A percentile compares a stretch with the other conserved stretches of the same genome.
Conservation (phyloP, 2,113 vertebrate species). For the Variabilichromis moorii region DNA sequence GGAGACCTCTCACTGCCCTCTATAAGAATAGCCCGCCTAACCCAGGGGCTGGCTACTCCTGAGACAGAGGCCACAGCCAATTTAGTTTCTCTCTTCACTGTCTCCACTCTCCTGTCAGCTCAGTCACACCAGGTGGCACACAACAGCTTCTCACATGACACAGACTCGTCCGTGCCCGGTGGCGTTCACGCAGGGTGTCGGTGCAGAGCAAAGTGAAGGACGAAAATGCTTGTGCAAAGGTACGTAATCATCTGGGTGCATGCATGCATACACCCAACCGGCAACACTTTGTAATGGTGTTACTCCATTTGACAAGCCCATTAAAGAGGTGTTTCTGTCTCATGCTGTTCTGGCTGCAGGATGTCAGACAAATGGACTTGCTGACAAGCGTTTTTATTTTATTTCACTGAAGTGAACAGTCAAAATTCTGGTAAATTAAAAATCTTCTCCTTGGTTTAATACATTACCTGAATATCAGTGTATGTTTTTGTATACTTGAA, state of each 20-base stretch:
- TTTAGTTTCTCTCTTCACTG: slow-evolving; percentile 26
- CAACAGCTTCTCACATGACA: slow-evolving; percentile 23
- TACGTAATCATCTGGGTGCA: neutral
- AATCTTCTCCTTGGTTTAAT: neutral
- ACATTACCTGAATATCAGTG: neutral
- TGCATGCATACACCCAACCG: neutral
- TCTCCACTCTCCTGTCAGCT: slow-evolving; percentile 12
- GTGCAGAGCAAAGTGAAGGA: neutral
- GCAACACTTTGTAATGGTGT: slow-evolving; percentile 40
- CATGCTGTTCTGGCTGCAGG: neutral
- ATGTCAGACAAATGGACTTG: neutral
- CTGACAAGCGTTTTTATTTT: neutral
- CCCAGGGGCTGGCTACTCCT: slow-evolving; percentile 38
- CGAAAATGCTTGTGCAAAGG: neutral
- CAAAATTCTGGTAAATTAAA: neutral
- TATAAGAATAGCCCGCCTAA: slow-evolving; percentile 54
- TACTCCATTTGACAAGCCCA: slow-evolving; percentile 33
- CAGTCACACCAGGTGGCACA: slow-evolving; percentile 26
- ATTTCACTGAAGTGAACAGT: neutral
- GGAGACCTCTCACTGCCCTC: slow-evolving; percentile 52
- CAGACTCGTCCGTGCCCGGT: neutral
- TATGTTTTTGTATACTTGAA: neutral
- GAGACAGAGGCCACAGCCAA: slow-evolving; percentile 52
- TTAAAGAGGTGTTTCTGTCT: slow-evolving; percentile 42
- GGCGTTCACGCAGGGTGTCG: neutral